Base-by-base conservation (phyloP, 92 coral and sea anemone species). In the Heliopora coerulea region DNA sequence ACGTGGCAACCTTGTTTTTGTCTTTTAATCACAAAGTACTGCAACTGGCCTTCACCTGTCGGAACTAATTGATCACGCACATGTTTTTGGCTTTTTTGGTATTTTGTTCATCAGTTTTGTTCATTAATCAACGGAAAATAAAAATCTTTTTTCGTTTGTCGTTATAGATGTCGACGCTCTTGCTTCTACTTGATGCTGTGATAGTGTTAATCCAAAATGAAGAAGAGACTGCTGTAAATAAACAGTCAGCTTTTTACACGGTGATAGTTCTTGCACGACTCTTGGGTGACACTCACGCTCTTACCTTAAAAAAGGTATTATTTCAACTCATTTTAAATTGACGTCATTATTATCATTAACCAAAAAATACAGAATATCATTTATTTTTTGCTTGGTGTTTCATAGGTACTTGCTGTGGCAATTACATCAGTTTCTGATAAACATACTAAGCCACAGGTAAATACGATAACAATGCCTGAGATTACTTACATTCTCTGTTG, bases 211-310 rank as follows among this genome's bases (percentile, higher is more conserved):
- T 93, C 15, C 62, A 83, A 60, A 86, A 85, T 30, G 57, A 56
- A 23, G 87, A 78, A 29, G 96, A 88, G 58, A 59, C 89, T 32
- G 75, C 87, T 37, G 79, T 90, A 52, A 93, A 90, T 78, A 87
- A 74, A 56, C 98, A 93, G 57, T 90, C 96, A 18, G 98, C 96
- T 0, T 80, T 93, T 81, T 85, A 90, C 76, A 86, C 91, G 65
- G 80, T 90, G 23, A 86, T 90, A 74, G 80, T 90, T 39, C 82
- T 95, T 15, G 68, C 99, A 15, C 85, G 88, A 37, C 29, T 86
- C 29, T 64, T 95, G 56, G 86, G 87, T 35, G 85, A 84, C 29
- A 89, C 87, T 18, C 85, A 90, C 27, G 88, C 96, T 17, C 46
- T 58, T 19, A 65, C 72, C 18, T 86, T 93, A 24, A 89, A 89